Evolutionary conservation across 2,797 vertebrate species (phyloP), one percentile per base, ranked within the genome.

Genomic region (Mionectes olivaceus): DNA sequence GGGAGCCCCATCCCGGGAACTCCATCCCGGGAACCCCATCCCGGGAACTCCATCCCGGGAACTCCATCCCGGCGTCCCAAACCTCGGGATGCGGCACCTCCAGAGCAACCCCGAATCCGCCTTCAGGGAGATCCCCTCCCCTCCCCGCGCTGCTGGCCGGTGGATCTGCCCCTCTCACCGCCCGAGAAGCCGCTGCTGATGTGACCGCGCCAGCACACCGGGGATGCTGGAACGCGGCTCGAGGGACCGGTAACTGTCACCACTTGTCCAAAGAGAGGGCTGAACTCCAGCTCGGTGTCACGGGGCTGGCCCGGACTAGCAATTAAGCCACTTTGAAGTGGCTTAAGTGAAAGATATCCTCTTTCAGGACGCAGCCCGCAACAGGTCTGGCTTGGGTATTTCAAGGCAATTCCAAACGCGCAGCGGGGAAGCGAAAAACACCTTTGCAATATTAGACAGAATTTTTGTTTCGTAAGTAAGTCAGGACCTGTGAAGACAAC

Each of bases 121-220:
- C 25, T 24, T 4, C 4, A 3, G 11, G 46, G 27, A 11, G 37
- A 37, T 37, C 9, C 37, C 37, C 37, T 12, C 37, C 37, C 10
- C 37, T 10, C 37, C 37, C 69, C 49, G 8, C 30, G 39, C 73
- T 52, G 43, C 41, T 7, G 69, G 12, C 25, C 49, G 37, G 49
- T 24, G 13, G 43, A 27, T 28, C 49, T 18, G 19, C 69, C 60
- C 41, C 46, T 11, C 14, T 23, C 22, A 8, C 2, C 28, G n/a
- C 0, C 30, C 18, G 12, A 32, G 70, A 44, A 44, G 1, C 3
- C 2, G 15, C 19, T 0, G 3, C 9, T 8, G 46, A 11, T 21
- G 3, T 0, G 59, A 4, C 47, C 14, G 7, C 24, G 8, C 47
- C 47, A 13, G 7, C 64, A 47, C 41, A 17, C 0, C 22, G 14